Evolutionary conservation across 1,140 invertebrate species (phyloP), one percentile per base, ranked within the genome.

Genomic region (Camponotus vicinus): DNA sequence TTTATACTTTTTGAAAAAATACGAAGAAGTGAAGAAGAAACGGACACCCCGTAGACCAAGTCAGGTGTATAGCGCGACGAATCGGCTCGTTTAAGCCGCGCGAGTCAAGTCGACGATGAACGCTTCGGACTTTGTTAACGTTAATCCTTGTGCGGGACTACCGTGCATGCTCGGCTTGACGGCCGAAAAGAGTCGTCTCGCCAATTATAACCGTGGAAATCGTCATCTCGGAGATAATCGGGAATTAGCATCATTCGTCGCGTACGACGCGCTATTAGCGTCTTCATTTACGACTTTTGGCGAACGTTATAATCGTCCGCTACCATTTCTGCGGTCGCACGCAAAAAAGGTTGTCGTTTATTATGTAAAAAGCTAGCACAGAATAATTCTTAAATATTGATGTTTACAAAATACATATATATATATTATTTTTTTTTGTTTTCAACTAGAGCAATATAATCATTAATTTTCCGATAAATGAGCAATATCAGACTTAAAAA

Each of bases 21-120:
- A 18, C 7, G 18, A 21, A 52, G 37, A 27, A 55, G 9, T 9
- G n/a, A 42, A 42, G 40, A 78, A 18, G 4, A 42, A 63, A 63
- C 37, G 66, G 37, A 85, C 86, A 89, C 82, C 86, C 64, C 52
- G 67, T 91, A 83, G 86, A 83, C 67, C 82, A 79, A 75, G 84
- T 88, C 75, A 80, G 66, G 73, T 80, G 76, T 77, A 82, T 71
- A 32, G 49, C 79, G 86, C 49, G 49, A 79, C 88, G 84, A 86
- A 89, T 90, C 87, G 76, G 52, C 37, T 61, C 73, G 75, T 77
- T 87, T 85, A 67, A 61, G 78, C 42, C 55, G 67, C 57, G 66
- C 45, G 40, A 86, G 45, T 86, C 66, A 71, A 73, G 82, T 63
- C 78, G 67, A 64, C 34, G 34, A 83, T 59, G 66, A 66, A 63